phyloP scores from a whole-genome alignment of 2,113 vertebrate species.

The Cacatua alba region DNA sequence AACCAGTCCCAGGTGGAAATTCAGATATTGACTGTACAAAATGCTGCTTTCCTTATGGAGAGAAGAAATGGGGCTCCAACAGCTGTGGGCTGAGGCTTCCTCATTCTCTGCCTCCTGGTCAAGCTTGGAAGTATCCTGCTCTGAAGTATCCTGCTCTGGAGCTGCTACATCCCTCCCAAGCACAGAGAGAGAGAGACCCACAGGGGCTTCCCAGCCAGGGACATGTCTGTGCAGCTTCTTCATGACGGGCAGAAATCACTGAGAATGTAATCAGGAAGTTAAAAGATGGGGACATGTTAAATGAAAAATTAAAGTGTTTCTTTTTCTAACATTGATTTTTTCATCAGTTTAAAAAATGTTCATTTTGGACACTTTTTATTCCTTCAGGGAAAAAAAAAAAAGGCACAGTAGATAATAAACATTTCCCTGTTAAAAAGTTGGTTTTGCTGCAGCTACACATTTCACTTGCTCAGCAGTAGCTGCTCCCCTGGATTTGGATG shows the following conservation, averaged over 20 bases:
- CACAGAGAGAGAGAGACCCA: neutral
- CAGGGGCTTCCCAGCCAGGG: neutral
- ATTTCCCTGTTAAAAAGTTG: constrained; percentile 12
- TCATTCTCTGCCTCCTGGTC: neutral
- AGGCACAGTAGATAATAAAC: neutral
- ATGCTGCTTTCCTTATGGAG: neutral
- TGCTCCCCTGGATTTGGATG: neutral
- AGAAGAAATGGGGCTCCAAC: neutral
- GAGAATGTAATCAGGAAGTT: neutral
- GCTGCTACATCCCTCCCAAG: neutral
- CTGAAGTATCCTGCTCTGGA: neutral
- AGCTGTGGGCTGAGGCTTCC: accelerated
- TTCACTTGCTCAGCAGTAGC: neutral
- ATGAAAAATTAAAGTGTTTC: constrained; percentile 19
- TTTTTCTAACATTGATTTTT: constrained; percentile 24
- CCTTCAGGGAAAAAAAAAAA: neutral
- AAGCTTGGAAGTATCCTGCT: neutral
- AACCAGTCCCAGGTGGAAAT: neutral
- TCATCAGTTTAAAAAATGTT: constrained; percentile 24
- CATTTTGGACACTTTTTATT: neutral
- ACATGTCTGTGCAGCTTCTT: neutral
- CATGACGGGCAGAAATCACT: neutral
- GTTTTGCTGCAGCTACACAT: neutral
- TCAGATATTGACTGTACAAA: neutral
- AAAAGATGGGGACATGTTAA: neutral